Base-by-base conservation (phyloP, 2,797 vertebrate species). In the Uromys caudimaculatus region DNA sequence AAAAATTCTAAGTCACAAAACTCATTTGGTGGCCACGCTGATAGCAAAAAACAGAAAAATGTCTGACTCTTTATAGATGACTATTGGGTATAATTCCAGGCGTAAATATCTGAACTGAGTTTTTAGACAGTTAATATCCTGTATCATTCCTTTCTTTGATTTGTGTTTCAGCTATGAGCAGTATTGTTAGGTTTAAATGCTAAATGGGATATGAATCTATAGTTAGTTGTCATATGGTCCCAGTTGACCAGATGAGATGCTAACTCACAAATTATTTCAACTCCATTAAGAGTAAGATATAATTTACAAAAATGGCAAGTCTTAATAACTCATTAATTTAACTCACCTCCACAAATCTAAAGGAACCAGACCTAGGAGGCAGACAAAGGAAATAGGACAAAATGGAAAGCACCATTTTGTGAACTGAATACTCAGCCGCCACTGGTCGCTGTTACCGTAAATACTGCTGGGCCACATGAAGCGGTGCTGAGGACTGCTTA, bases 381-480 rank as follows among this genome's bases (percentile, higher is more conserved):
- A 91, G 79, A 97, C 95, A 97, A 97, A 97, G 95, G 27, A 83
- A 83, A 47, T 69, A 89, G 81, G 69, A 94, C 14, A 32, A 90
- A 91, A 41, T 71, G 78, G 71, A 96, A 97, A 97, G 89, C 29
- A 84, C 71, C 52, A 54, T 86, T 93, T 71, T 83, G 76, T 96
- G 94, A 90, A 90, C 89, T 38, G 76, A 95, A 41, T 88, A 94
- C 90, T 76, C 97, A 96, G 84, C 96, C 97, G 97, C 87, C 44
- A 38, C 75, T 91, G 77, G 85, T 95, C 93, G 92, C 96, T 93
- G 88, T 96, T 96, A 93, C 97, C 97, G 96, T 95, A 96, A 95
- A 95, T 94, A 83, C 77, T 6, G 19, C 95, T 6, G 73, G 86
- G 93, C 94, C 97, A 97, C 94, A 97, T 97, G 97, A 95, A 94